A percentile compares a stretch with the other conserved stretches of the same genome.
phyloP scores from a whole-genome alignment of 2,888 invertebrate species.

The Acheta domesticus region DNA sequence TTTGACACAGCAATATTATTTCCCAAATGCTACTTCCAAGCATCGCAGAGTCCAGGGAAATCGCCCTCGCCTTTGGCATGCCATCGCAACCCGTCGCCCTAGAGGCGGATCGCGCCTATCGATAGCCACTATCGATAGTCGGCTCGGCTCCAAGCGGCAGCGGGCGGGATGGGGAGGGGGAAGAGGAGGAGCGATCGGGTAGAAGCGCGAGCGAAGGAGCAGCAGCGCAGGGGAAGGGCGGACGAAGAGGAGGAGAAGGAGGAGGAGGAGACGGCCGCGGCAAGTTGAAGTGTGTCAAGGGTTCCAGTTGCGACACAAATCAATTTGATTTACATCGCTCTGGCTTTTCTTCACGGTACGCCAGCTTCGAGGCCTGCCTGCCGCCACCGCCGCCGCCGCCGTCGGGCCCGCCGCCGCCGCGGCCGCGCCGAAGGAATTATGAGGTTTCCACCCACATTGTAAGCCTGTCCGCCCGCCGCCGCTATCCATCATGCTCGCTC shows the following conservation, averaged over 20 bases:
- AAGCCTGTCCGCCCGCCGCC: background rate
- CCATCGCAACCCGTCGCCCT: too few species aligned
- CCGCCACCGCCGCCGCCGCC: background rate
- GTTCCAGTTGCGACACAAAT: conserved; percentile 18
- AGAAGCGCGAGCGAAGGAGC: background rate
- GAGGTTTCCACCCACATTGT: conserved; percentile 18
- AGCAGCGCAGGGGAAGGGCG: background rate
- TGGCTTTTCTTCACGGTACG: conserved; percentile 9
- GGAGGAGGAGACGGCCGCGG: background rate
- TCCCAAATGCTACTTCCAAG: too few species aligned
- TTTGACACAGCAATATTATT: too few species aligned
- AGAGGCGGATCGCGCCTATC: too few species aligned
- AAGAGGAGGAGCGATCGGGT: too few species aligned
- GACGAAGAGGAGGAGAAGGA: background rate
- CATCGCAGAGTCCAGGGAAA: too few species aligned
- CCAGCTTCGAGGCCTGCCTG: conserved; percentile 9
- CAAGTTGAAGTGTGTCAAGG: conserved; percentile 4
- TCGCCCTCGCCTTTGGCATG: too few species aligned
- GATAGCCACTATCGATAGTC: too few species aligned
- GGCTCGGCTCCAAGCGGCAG: background rate
- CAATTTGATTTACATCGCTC: conserved; percentile 18
- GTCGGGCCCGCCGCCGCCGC: background rate
- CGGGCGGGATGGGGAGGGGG: background rate
- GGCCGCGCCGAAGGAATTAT: background rate
- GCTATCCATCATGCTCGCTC: background rate